These are phyloP conservation scores for Anhinga rufa DNA, from an alignment of 2,113 vertebrate species.

Conservation along the genomic window DNA sequence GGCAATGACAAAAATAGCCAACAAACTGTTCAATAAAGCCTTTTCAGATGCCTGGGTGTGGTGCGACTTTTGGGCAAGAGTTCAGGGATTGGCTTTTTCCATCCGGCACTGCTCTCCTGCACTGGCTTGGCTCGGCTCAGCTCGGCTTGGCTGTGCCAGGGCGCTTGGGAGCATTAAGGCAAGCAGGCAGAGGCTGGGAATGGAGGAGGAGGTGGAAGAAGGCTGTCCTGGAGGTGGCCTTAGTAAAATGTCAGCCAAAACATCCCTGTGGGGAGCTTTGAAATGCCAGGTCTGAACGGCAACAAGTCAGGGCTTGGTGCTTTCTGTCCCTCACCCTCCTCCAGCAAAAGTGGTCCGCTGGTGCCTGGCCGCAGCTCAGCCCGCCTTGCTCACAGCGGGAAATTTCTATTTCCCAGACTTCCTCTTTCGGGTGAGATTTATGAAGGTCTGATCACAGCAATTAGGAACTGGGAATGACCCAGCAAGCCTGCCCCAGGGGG, in stretches of 20 bases:
- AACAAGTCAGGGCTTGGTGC: background rate
- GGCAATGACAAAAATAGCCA: constrained; percentile 24
- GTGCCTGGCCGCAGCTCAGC: background rate
- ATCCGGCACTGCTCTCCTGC: background rate
- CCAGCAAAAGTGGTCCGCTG: fast-evolving
- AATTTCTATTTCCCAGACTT: constrained; percentile 21
- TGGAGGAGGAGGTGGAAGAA: background rate
- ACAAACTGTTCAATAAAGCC: background rate
- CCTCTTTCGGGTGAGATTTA: constrained; percentile 42
- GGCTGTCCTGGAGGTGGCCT: background rate
- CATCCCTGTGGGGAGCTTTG: background rate
- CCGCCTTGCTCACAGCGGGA: background rate
- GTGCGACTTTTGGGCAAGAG: background rate
- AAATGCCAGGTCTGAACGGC: background rate
- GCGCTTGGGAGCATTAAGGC: background rate
- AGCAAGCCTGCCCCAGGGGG: background rate
- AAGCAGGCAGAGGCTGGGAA: background rate
- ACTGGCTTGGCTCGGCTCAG: background rate
- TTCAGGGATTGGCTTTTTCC: constrained; percentile 30
- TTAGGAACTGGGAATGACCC: constrained; percentile 30
- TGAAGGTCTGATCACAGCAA: constrained; percentile 18
- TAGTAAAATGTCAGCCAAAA: background rate
- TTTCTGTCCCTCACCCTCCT: background rate
- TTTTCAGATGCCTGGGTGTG: background rate
- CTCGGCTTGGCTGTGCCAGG: background rate